phyloP scores from a whole-genome alignment of 53 echinoderm and acorn worm genomes.

The Echinometra lucunter region DNA sequence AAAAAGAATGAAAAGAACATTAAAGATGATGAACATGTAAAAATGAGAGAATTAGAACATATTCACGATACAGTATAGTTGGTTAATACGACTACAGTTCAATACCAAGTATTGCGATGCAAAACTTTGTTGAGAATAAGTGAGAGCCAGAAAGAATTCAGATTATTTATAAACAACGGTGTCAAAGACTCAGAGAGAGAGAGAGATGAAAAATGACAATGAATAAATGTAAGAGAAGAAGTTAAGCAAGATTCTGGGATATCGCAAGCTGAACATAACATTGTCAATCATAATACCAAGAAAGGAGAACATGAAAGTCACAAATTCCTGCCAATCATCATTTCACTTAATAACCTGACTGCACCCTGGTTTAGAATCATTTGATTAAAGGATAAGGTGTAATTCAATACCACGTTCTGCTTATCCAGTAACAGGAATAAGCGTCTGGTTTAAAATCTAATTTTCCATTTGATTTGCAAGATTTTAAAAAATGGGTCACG shows the following conservation, averaged over 20 bases:
- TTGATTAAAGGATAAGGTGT: background rate
- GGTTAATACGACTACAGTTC: too few species aligned
- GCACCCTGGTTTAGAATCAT: background rate
- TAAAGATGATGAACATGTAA: too few species aligned
- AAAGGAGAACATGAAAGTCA: background rate
- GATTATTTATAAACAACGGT: too few species aligned
- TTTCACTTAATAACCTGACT: background rate
- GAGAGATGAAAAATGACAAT: background rate
- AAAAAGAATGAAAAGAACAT: too few species aligned
- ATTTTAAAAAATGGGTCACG: conserved; percentile 20
- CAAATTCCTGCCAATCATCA: background rate
- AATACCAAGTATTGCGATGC: too few species aligned
- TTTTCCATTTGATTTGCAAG: background rate
- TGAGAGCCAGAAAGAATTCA: too few species aligned
- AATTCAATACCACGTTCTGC: background rate
- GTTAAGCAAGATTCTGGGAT: too few species aligned
- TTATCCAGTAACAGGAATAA: conserved; percentile 1
- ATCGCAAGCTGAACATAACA: background rate
- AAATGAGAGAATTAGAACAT: too few species aligned
- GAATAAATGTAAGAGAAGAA: too few species aligned
- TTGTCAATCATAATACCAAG: background rate
- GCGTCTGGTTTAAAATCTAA: conserved; percentile 5
- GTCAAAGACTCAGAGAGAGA: background rate
- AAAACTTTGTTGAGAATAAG: too few species aligned
- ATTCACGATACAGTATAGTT: too few species aligned